These are phyloP conservation scores for Eubucco bourcierii DNA, from an alignment of 2,113 vertebrate genomes.

Conservation along the genomic window DNA sequence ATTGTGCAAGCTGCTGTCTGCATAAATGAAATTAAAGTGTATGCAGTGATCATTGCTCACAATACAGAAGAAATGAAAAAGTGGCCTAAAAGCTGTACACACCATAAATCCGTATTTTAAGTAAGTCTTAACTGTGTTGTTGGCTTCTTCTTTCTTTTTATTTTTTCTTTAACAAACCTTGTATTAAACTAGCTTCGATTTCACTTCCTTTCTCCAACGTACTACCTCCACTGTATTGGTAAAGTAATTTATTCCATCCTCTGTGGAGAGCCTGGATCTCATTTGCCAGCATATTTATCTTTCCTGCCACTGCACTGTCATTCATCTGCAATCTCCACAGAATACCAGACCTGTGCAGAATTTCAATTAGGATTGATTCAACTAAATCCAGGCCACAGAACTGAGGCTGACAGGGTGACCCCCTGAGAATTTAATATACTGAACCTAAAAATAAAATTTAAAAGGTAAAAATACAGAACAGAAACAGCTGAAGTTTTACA, in stretches of 20 bases:
- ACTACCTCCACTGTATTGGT: conserved; percentile 78
- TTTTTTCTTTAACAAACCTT: conserved; percentile 70
- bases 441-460: conserved; percentile 32
- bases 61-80: conserved; percentile 45
- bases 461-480: not conserved
- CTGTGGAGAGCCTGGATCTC: conserved; percentile 80
- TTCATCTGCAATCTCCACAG: conserved; percentile 81
- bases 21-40: conserved; percentile 69
- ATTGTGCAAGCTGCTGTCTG: conserved; percentile 66
- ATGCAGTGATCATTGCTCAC: conserved; percentile 56
- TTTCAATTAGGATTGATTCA: conserved; percentile 87
- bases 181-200: conserved; percentile 77
- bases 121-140: conserved; percentile 57
- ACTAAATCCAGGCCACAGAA: conserved; percentile 81
- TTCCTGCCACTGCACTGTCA: conserved; percentile 82
- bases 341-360: conserved; percentile 80
- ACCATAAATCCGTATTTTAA: conserved; percentile 61
- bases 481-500: conserved; percentile 33
- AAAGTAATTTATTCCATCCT: conserved; percentile 86
- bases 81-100: conserved; percentile 35
- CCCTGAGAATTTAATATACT: conserved; percentile 75
- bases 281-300: conserved; percentile 87
- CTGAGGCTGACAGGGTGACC: conserved; percentile 76
- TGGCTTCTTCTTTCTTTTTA: not conserved
- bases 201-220: conserved; percentile 77